Percentiles rank a stretch among this genome's conserved stretches.
These are phyloP conservation scores for Caenorhabditis plicata DNA, from an alignment of 2,888 invertebrate genomes.

Conservation along the genomic window DNA sequence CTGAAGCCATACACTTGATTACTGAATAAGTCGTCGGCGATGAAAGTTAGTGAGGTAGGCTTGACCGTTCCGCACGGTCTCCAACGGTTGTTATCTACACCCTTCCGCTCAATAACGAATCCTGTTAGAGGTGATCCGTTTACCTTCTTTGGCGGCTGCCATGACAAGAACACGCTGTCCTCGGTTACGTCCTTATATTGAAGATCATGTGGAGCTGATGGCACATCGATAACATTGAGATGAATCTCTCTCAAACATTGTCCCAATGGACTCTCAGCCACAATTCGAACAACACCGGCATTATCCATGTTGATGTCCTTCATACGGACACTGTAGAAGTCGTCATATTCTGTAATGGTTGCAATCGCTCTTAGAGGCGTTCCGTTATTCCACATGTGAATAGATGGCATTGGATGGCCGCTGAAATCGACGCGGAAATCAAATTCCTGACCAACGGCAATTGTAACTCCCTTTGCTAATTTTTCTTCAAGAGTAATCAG, in stretches of 20 bases:
- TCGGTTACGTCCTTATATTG: constrained; percentile 40
- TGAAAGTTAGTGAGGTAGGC: constrained; percentile 30
- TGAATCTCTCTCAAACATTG: constrained; percentile 30
- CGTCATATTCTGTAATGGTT: constrained; percentile 64
- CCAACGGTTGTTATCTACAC: constrained; percentile 52
- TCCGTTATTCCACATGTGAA: constrained; percentile 67
- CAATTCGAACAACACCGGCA: constrained; percentile 76
- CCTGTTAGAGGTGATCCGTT: constrained; percentile 73
- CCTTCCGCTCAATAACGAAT: constrained; percentile 57
- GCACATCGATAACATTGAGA: constrained; percentile 54
- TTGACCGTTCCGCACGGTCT: constrained; percentile 40
- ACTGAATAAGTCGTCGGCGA: constrained; percentile 51
- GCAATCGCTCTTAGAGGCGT: constrained; percentile 67
- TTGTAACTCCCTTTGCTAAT: constrained; percentile 37
- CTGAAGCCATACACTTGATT: constrained; percentile 57
- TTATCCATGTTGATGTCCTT: constrained; percentile 73
- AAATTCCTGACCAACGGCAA: constrained; percentile 55
- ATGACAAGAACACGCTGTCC: constrained; percentile 51
- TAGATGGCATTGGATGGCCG: constrained; percentile 53
- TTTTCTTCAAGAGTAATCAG: constrained; percentile 45
- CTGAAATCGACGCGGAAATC: constrained; percentile 49
- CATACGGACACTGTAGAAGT: constrained; percentile 68
- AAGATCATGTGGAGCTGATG: constrained; percentile 50
- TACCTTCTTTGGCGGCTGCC: constrained; percentile 71
- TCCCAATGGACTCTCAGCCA: constrained; percentile 56